Conservation (phyloP, 2,888 invertebrate species). For the Tupiocoris notatus region DNA sequence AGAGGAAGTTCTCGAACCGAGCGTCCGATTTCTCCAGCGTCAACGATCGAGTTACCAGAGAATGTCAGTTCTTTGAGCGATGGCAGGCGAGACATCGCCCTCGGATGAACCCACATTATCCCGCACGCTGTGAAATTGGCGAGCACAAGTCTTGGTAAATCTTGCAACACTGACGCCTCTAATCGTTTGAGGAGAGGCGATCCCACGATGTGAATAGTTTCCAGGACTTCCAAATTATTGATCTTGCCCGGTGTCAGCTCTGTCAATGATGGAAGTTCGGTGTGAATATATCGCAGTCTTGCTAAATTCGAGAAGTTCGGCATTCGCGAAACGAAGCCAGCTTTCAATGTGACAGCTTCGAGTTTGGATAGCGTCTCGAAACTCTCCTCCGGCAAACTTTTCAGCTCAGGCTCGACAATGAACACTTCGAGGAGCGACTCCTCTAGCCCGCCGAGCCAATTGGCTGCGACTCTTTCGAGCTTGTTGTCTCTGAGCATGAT, state of each 20-base stretch:
- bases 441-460: conserved; percentile 78
- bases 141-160: conserved; percentile 65
- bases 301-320: conserved; percentile 71
- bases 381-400: conserved; percentile 76
- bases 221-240: conserved; percentile 65
- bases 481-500: conserved; percentile 82
- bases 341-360: conserved; percentile 81
- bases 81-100: conserved; percentile 72
- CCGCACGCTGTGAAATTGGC: conserved; percentile 77
- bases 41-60: conserved; percentile 69
- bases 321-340: conserved; percentile 70
- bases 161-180: conserved; percentile 71
- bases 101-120: conserved; percentile 73
- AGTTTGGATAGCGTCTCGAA: conserved; percentile 70
- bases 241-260: conserved; percentile 49
- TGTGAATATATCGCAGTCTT: conserved; percentile 62
- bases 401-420: conserved; percentile 77
- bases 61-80: conserved; percentile 68
- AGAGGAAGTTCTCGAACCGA: conserved; percentile 73
- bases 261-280: conserved; percentile 50
- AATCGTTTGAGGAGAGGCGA: conserved; percentile 62
- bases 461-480: conserved; percentile 74
- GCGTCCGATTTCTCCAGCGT: conserved; percentile 78
- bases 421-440: conserved; percentile 76
- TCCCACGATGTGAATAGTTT: conserved; percentile 72